A percentile compares a stretch with the other conserved stretches of the same genome.
phyloP scores from a whole-genome alignment of 2,888 invertebrate species.

The Gari tellinella region DNA sequence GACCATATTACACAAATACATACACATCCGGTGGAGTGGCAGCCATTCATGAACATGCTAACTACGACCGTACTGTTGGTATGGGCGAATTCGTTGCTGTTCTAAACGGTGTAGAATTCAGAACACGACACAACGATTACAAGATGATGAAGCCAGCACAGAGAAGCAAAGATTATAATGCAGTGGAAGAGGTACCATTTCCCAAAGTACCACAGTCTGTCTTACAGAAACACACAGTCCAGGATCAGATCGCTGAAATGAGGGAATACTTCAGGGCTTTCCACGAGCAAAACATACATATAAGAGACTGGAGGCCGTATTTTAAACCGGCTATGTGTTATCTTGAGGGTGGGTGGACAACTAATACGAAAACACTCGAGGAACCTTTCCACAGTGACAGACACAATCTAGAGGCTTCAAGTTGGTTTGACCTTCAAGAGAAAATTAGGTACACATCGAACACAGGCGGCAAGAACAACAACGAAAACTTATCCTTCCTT shows the following conservation, averaged over 20 bases:
- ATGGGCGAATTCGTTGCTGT: constrained; percentile 73
- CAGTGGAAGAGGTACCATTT: constrained; percentile 71
- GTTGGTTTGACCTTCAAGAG: constrained; percentile 74
- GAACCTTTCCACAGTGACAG: constrained; percentile 79
- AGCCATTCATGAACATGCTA: constrained; percentile 76
- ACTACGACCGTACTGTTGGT: constrained; percentile 74
- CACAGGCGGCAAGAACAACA: constrained; percentile 68
- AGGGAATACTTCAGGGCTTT: constrained; percentile 78
- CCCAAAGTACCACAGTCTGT: constrained; percentile 75
- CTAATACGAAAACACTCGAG: constrained; percentile 60
- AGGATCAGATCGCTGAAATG: constrained; percentile 74
- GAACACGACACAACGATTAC: constrained; percentile 81
- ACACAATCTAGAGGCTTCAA: constrained; percentile 72
- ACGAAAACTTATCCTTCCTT: constrained; percentile 74
- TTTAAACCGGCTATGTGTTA: constrained; percentile 77
- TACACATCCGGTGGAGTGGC: constrained; percentile 46
- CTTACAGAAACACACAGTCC: constrained; percentile 51
- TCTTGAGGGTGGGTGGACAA: constrained; percentile 79
- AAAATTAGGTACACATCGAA: constrained; percentile 72
- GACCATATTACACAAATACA: constrained; percentile 59
- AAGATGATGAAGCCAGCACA: constrained; percentile 68
- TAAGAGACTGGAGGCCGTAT: constrained; percentile 72
- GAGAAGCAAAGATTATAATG: constrained; percentile 56
- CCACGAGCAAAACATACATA: constrained; percentile 64
- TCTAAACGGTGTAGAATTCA: constrained; percentile 78